A percentile compares a stretch with the other conserved stretches of the same genome.
These are phyloP conservation scores for Phorcus lineatus DNA, from an alignment of 2,888 invertebrate genomes.

Conservation along the genomic window DNA sequence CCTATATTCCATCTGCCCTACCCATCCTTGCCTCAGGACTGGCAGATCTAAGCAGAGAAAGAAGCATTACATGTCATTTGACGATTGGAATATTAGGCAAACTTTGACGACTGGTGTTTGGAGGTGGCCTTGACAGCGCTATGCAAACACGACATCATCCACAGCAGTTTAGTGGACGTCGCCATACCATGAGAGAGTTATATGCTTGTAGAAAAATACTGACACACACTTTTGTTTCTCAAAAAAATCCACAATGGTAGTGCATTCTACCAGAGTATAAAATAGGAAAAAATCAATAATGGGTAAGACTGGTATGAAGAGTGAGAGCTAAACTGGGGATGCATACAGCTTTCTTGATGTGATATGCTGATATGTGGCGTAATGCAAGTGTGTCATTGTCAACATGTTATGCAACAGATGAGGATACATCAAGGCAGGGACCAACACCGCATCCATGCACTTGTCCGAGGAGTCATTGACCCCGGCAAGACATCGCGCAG, in stretches of 20 bases:
- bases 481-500: slow-evolving; percentile 2
- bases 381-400: neutral
- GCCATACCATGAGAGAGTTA: neutral
- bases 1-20: slow-evolving; percentile 8
- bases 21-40: neutral
- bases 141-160: neutral
- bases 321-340: neutral
- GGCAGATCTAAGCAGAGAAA: neutral
- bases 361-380: neutral
- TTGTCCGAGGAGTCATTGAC: slow-evolving; percentile 22
- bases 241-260: slow-evolving; percentile 23
- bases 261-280: slow-evolving; percentile 21
- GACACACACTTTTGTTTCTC: slow-evolving; percentile 22
- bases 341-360: neutral
- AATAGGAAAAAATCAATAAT: slow-evolving; percentile 20
- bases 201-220: neutral
- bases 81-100: slow-evolving; percentile 9
- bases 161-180: neutral
- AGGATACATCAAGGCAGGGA: neutral
- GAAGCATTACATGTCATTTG: neutral
- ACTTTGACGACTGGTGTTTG: slow-evolving; percentile 5
- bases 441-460: neutral
- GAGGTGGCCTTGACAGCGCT: neutral
- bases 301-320: neutral
- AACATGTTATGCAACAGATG: slow-evolving; percentile 8